These are phyloP conservation scores for Echinometra lucunter DNA, from an alignment of 53 echinoderm and acorn worm genomes.

Conservation along the genomic window DNA sequence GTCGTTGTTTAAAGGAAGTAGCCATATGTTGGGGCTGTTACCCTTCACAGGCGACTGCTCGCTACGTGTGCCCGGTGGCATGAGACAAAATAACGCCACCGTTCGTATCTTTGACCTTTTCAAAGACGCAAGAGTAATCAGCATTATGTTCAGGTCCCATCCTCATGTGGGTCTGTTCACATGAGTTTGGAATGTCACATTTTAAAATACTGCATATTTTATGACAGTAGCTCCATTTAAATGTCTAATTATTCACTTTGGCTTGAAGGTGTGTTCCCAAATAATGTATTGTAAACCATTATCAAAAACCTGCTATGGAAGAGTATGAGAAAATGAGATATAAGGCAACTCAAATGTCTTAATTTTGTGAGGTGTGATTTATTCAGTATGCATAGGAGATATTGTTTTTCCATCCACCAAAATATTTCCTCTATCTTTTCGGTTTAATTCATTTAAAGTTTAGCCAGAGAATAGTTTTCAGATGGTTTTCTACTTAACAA, in stretches of 20 bases:
- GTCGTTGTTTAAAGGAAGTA: not conserved
- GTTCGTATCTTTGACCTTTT: constrained; percentile 46
- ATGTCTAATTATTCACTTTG: too few relatives aligned
- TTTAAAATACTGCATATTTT: not conserved
- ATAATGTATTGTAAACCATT: too few relatives aligned
- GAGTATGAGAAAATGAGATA: too few relatives aligned
- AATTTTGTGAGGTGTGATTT: not conserved
- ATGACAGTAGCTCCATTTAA: not conserved
- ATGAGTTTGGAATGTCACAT: not conserved
- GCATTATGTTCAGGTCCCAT: constrained; percentile 30
- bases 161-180: not conserved
- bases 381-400: not conserved
- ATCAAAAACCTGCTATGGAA: too few relatives aligned
- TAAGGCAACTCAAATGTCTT: not conserved
- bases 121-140: constrained; percentile 56
- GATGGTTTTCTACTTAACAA: too few relatives aligned
- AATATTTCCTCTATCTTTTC: too few relatives aligned
- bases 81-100: not conserved
- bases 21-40: constrained; percentile 45
- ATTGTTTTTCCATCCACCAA: too few relatives aligned
- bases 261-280: too few relatives aligned
- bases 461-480: too few relatives aligned
- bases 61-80: constrained; percentile 36
- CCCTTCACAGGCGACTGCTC: constrained; percentile 49
- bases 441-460: too few relatives aligned